These are phyloP conservation scores for Lathronympha strigana DNA, from an alignment of 2,888 invertebrate genomes.

Conservation along the genomic window DNA sequence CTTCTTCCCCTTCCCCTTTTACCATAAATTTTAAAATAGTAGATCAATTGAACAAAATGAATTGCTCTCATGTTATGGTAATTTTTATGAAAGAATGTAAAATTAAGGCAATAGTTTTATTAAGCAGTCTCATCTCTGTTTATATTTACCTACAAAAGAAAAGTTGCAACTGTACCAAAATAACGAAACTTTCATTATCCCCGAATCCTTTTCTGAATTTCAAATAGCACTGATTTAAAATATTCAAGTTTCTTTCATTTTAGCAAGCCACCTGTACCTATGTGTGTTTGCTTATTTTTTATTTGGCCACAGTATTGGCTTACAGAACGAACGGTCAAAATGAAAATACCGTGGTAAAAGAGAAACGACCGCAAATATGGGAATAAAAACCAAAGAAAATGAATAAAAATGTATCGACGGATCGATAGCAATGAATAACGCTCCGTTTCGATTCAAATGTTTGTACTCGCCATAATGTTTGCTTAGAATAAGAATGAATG, in stretches of 20 bases:
- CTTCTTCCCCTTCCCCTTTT: neutral
- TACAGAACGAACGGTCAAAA: constrained; percentile 31
- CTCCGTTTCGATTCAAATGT: constrained; percentile 68
- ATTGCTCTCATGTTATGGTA: no score
- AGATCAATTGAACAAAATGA: no score
- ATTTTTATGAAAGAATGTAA: no score
- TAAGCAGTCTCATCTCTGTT: neutral
- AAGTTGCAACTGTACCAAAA: neutral
- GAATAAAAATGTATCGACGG: constrained; percentile 52
- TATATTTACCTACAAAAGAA: neutral
- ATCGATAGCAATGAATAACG: constrained; percentile 70
- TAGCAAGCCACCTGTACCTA: constrained; percentile 26
- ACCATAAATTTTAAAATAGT: neutral
- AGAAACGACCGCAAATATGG: constrained; percentile 42
- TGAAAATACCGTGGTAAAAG: constrained; percentile 30
- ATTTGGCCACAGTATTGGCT: constrained; percentile 34
- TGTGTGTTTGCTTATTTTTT: constrained; percentile 28
- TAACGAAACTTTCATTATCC: constrained; percentile 17
- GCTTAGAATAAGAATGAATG: constrained; percentile 66
- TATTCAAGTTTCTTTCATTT: constrained; percentile 31
- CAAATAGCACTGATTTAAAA: constrained; percentile 21
- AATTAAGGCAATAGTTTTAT: neutral
- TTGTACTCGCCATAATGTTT: constrained; percentile 66
- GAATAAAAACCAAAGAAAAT: constrained; percentile 43
- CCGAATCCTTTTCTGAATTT: constrained; percentile 9